phyloP scores from a whole-genome alignment of 2,113 vertebrate genomes.

The Dolichallabes microphthalmus region DNA sequence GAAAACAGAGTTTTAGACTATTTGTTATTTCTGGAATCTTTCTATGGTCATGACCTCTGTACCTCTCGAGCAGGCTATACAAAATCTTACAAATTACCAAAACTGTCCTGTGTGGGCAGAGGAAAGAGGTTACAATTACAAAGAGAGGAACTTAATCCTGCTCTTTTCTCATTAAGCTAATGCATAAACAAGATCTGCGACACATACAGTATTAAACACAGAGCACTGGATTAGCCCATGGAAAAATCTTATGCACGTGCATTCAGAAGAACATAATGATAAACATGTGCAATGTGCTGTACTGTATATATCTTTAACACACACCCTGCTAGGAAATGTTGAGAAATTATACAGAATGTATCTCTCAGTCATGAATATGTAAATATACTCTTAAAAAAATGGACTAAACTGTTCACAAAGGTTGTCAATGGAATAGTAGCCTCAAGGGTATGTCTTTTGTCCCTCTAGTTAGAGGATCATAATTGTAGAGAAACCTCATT shows the following conservation, averaged over 20 bases:
- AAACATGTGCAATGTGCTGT: background rate
- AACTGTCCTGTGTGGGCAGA: background rate
- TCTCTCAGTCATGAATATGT: background rate
- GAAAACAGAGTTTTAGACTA: background rate
- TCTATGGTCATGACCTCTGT: background rate
- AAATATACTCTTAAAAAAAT: background rate
- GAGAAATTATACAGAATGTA: background rate
- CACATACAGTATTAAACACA: background rate
- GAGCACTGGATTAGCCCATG: background rate
- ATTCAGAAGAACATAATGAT: background rate
- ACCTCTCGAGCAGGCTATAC: background rate
- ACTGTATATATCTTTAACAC: background rate
- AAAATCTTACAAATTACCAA: background rate
- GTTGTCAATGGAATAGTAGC: constrained; percentile 8
- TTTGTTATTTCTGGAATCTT: background rate
- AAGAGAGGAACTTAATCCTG: constrained; percentile 11
- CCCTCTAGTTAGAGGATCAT: constrained; percentile 5
- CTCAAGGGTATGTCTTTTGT: constrained; percentile 12
- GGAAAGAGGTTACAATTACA: constrained; percentile 21
- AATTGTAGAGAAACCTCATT: constrained; percentile 19
- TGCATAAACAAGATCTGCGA: too few species aligned
- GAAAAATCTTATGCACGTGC: background rate
- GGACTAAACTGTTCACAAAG: background rate
- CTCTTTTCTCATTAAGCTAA: constrained; percentile 20
- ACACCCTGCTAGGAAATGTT: background rate